These are phyloP conservation scores for Sarotherodon lohbergeri DNA, from an alignment of 2,113 vertebrate species.

Conservation along the genomic window DNA sequence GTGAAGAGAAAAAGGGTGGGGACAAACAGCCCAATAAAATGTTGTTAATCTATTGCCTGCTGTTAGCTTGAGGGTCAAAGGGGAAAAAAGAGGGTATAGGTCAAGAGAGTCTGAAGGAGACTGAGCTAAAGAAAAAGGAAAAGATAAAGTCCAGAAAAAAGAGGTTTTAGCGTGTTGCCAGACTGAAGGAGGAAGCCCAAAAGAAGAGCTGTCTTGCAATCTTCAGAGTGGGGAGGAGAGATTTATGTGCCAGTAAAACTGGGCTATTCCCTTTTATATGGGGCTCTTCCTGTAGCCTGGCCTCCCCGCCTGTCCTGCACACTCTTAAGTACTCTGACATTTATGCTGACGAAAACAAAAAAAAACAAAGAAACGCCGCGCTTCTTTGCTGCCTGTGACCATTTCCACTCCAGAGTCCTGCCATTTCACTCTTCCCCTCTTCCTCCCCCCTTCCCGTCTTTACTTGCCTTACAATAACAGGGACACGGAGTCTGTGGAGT, in stretches of 20 bases:
- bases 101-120: neutral
- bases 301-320: slow-evolving; percentile 15
- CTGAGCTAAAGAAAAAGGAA: neutral
- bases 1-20: neutral
- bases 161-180: neutral
- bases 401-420: slow-evolving; percentile 6
- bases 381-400: neutral
- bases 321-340: slow-evolving; percentile 43
- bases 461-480: slow-evolving; percentile 20
- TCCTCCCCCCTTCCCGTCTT: neutral
- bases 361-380: neutral
- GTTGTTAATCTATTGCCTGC: neutral
- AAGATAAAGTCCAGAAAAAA: neutral
- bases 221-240: slow-evolving; percentile 18
- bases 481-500: slow-evolving; percentile 1
- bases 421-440: neutral
- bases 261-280: slow-evolving; percentile 51
- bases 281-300: slow-evolving; percentile 44
- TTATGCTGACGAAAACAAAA: slow-evolving; percentile 48
- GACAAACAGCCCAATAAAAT: neutral
- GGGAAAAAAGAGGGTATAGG: neutral
- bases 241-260: slow-evolving; percentile 66
- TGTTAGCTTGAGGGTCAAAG: neutral
- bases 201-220: slow-evolving; percentile 23
- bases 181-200: neutral